Percentiles rank a stretch among this genome's conserved stretches.
These are phyloP conservation scores for Gonatopus flavifemur DNA, from an alignment of 1,140 invertebrate species.

Conservation along the genomic window DNA sequence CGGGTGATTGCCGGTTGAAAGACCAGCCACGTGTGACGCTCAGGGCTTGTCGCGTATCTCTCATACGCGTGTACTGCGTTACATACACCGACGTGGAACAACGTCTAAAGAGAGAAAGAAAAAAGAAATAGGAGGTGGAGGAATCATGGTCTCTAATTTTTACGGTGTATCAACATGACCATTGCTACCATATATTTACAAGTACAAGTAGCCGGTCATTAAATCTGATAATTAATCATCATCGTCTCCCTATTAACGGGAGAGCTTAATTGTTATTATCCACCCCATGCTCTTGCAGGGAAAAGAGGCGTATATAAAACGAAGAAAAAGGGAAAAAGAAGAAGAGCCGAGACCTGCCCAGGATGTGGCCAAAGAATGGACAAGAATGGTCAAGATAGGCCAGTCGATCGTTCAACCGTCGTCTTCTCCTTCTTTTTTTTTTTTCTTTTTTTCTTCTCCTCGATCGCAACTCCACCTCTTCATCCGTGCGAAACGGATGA, in stretches of 20 bases:
- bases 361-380: conserved; percentile 32
- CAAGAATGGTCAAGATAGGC: too few relatives aligned
- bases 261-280: conserved; percentile 57
- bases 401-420: conserved; percentile 26
- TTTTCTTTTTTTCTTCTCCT: conserved; percentile 11
- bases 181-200: conserved; percentile 47
- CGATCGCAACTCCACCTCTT: neutral
- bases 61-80: conserved; percentile 25
- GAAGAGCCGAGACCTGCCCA: conserved; percentile 24
- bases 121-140: conserved; percentile 14
- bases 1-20: conserved; percentile 55
- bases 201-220: conserved; percentile 52
- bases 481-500: conserved; percentile 22
- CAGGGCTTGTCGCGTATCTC: conserved; percentile 49
- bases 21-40: conserved; percentile 54
- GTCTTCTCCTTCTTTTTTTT: neutral
- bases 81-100: conserved; percentile 24
- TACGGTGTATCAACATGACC: conserved; percentile 49
- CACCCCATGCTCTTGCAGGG: conserved; percentile 40
- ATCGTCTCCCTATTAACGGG: conserved; percentile 56
- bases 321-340: conserved; percentile 2
- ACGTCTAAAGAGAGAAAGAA: neutral
- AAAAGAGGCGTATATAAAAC: conserved; percentile 1
- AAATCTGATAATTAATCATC: conserved; percentile 59
- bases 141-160: conserved; percentile 57